Evolutionary conservation across 2,888 invertebrate species (phyloP), one percentile per base, ranked within the genome.

Genomic region (Dicyrtoma fusca): DNA sequence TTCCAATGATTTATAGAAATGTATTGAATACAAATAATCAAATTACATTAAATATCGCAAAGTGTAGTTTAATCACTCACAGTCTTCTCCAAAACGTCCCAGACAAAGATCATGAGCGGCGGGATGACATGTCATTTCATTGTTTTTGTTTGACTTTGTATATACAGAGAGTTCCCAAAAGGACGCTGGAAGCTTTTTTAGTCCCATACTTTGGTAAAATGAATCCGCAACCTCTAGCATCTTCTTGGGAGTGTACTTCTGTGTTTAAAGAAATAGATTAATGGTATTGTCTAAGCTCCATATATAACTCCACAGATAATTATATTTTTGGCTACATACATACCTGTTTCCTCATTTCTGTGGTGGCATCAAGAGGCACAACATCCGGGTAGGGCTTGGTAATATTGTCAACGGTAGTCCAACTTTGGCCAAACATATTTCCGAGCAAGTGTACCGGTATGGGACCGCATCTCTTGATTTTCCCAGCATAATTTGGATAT

Each of bases 141-240:
- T 13, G 17, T 42, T 19, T 11, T 45, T 23, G n/a, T n/a, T n/a
- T 14, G 47, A 49, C 19, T 49, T 47, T 19, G 17, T 51, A 10
- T 21, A 42, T 94, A 85, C 87, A 94, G 87, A 0, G 93, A 94
- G 26, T 87, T 90, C 87, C 95, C 95, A 95, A 85, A 95, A 95
- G 83, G 91, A 90, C 0, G 90, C 89, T 0, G 93, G 90, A 85
- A 91, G 91, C 0, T 91, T 89, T 81, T 90, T 89, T 81, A 95
- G 85, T 0, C 92, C 92, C 82, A 93, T 85, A 0, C 92, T 92
- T 0, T 90, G 90, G 82, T 90, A 93, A 83, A 92, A 93, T 82
- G 92, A 91, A 81, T 93, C 92, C 0, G 92, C 90, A 85, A 75
- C 64, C 71, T 78, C 72, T 34, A 80, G 74, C 75, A 80, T 78